A percentile compares a stretch with the other conserved stretches of the same genome.
Evolutionary conservation across 2,888 invertebrate species (phyloP).

Genomic region (Lochmaea capreae): DNA sequence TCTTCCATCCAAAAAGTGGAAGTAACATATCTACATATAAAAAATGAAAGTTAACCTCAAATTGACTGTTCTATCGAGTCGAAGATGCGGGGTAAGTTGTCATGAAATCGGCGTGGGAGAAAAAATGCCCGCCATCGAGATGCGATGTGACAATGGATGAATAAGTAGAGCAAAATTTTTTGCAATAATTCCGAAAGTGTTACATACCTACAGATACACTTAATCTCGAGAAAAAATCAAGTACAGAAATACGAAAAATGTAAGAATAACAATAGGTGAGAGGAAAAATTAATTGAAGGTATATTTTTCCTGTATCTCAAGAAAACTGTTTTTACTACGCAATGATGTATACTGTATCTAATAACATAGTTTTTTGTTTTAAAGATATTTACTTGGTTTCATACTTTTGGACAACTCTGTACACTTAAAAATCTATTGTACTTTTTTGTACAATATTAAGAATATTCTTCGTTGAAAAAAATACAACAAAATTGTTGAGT

Average conservation of each 20-base stretch:
- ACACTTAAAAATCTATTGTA: no score
- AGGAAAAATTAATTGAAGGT: background rate
- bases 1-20: no score
- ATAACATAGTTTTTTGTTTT: no score
- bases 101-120: conserved; percentile 32
- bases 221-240: conserved; percentile 25
- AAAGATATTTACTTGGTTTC: no score
- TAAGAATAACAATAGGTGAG: conserved; percentile 6
- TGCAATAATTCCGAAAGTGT: conserved; percentile 28
- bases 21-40: background rate
- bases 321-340: no score
- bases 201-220: conserved; percentile 23
- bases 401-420: no score
- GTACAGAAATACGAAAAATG: conserved; percentile 11
- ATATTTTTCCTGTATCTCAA: background rate
- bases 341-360: no score
- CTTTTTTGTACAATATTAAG: no score
- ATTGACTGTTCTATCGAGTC: background rate
- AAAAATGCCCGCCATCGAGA: conserved; percentile 17
- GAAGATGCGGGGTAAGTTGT: conserved; percentile 15
- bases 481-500: no score
- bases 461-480: no score
- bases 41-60: background rate
- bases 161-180: conserved; percentile 28
- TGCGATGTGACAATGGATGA: conserved; percentile 23